These are phyloP conservation scores for Sebastes nivosus DNA, from an alignment of 2,797 vertebrate species.

Conservation along the genomic window DNA sequence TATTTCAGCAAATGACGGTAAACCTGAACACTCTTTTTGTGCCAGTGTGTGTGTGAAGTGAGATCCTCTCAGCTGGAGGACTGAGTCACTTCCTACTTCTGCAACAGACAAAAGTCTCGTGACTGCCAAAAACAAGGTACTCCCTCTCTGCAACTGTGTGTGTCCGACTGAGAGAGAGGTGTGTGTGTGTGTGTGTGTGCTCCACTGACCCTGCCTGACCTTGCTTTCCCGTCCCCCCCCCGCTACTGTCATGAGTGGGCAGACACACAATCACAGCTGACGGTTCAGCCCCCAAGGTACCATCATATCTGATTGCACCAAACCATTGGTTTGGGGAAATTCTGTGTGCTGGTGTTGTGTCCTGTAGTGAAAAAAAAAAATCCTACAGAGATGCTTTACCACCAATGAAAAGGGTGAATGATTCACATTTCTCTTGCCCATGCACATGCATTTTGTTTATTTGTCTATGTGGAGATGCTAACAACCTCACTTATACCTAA, in stretches of 20 bases:
- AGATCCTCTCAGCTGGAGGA: conserved; percentile 4
- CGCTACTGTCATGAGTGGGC: conserved; percentile 53
- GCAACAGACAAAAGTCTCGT: conserved; percentile 10
- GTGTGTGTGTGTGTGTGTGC: not conserved
- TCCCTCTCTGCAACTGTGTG: conserved; percentile 2
- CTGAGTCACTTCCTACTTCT: conserved; percentile 9
- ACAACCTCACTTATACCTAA: too few relatives aligned
- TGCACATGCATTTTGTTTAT: not conserved
- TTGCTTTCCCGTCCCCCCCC: conserved; percentile 34
- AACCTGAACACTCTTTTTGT: too few relatives aligned
- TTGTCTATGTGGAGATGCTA: too few relatives aligned
- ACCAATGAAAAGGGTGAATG: not conserved
- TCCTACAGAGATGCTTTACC: not conserved
- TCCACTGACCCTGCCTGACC: conserved; percentile 48
- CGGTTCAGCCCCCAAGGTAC: conserved; percentile 41
- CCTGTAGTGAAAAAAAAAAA: not conserved
- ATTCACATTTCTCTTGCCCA: not conserved
- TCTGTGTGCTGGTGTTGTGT: conserved; percentile 10
- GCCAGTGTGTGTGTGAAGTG: not conserved
- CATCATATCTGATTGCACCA: conserved; percentile 50
- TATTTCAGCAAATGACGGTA: not conserved
- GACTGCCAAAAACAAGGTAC: conserved; percentile 20
- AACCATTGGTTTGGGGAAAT: conserved; percentile 30
- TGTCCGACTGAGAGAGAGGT: not conserved
- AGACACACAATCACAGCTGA: conserved; percentile 59